These are phyloP conservation scores for Criorhina ranunculi DNA, from an alignment of 2,888 invertebrate species.

Conservation along the genomic window DNA sequence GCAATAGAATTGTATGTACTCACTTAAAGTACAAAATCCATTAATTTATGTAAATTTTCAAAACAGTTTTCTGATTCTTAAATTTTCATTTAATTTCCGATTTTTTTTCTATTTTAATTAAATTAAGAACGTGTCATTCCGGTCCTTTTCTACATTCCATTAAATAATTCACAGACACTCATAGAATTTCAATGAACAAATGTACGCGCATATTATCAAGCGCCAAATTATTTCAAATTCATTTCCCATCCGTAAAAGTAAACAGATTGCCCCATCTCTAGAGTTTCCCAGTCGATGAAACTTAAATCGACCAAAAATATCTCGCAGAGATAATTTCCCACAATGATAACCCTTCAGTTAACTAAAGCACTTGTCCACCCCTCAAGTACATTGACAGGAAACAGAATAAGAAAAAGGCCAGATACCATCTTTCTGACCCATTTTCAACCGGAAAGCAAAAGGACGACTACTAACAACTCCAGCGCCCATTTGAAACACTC, in stretches of 20 bases:
- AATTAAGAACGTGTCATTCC: slow-evolving; percentile 4
- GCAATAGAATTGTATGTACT: not conserved
- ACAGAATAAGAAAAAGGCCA: not conserved
- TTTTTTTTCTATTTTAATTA: not conserved
- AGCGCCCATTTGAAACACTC: slow-evolving; percentile 52
- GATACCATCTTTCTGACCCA: not conserved
- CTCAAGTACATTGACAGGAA: not conserved
- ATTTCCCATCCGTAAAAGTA: slow-evolving; percentile 2
- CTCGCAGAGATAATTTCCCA: slow-evolving; percentile 31
- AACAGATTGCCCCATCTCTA: slow-evolving; percentile 22
- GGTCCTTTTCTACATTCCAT: not conserved
- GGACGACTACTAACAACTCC: slow-evolving; percentile 19
- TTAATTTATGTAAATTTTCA: slow-evolving; percentile 2
- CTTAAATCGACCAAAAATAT: slow-evolving; percentile 24
- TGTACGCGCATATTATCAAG: slow-evolving; percentile 5
- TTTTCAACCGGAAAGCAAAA: not conserved
- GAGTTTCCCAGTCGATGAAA: slow-evolving; percentile 8
- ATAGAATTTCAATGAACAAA: slow-evolving; percentile 21
- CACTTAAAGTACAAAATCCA: not conserved
- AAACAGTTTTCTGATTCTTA: not conserved
- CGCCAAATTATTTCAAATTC: slow-evolving; percentile 15
- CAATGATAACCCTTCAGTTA: slow-evolving; percentile 36
- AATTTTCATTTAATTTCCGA: not conserved
- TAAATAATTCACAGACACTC: not conserved
- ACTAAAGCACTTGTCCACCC: not conserved